These are phyloP conservation scores for Diabrotica balteata DNA, from an alignment of 2,888 invertebrate genomes.

Conservation along the genomic window DNA sequence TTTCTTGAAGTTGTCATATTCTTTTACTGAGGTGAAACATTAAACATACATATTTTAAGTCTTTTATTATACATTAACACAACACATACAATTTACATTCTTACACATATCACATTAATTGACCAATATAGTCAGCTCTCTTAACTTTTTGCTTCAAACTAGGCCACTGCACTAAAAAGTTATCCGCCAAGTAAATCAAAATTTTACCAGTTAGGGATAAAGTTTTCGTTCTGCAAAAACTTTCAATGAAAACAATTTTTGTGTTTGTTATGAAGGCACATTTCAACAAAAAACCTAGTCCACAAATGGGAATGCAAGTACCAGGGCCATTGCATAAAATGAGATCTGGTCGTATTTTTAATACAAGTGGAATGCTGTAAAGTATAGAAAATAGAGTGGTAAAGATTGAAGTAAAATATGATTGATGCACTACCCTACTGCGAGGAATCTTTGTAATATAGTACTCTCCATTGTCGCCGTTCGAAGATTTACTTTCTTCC, in stretches of 20 bases:
- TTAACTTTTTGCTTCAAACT: constrained; percentile 71
- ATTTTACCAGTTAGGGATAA: constrained; percentile 91
- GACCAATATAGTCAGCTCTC: constrained; percentile 78
- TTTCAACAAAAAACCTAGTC: constrained; percentile 77
- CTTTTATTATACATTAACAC: no score
- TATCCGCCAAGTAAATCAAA: constrained; percentile 81
- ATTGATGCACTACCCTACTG: constrained; percentile 87
- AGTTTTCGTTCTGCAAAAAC: constrained; percentile 89
- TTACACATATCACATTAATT: constrained; percentile 64
- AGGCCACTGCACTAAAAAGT: constrained; percentile 94
- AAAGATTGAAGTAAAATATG: constrained; percentile 78
- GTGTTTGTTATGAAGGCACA: constrained; percentile 70
- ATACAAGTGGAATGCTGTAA: constrained; percentile 73
- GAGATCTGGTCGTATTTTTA: constrained; percentile 76
- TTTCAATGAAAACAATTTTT: constrained; percentile 91
- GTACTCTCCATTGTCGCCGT: constrained; percentile 55
- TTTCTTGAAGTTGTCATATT: no score
- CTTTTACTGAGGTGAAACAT: no score
- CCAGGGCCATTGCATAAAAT: constrained; percentile 96
- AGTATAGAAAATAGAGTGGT: constrained; percentile 80
- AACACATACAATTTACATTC: no score
- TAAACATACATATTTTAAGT: no score
- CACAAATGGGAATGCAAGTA: constrained; percentile 91
- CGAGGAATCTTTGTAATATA: constrained; percentile 74
- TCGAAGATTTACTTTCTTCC: constrained; percentile 54